These are phyloP conservation scores for Mythimna loreyi DNA, from an alignment of 2,888 invertebrate genomes.

Conservation along the genomic window DNA sequence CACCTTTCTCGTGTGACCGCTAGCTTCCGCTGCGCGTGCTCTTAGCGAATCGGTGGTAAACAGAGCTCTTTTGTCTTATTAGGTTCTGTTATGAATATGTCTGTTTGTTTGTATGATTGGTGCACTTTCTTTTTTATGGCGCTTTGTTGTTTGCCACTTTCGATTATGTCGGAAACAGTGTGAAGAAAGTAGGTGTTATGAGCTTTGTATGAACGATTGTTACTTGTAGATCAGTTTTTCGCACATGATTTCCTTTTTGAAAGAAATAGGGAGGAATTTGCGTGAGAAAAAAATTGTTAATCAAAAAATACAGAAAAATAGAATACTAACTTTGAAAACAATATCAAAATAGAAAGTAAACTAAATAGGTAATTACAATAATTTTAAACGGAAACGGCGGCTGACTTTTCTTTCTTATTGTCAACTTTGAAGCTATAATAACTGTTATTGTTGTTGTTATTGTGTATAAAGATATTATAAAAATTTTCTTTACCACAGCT, in stretches of 20 bases:
- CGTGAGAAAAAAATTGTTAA: too few relatives aligned
- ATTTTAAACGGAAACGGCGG: too few relatives aligned
- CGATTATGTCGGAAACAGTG: constrained; percentile 33
- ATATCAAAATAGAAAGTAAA: too few relatives aligned
- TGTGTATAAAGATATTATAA: too few relatives aligned
- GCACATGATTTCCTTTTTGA: background rate
- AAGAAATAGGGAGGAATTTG: background rate
- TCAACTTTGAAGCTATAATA: too few relatives aligned
- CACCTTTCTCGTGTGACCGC: constrained; percentile 62
- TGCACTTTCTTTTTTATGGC: constrained; percentile 58
- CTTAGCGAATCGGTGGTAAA: constrained; percentile 54
- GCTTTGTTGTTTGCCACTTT: constrained; percentile 57
- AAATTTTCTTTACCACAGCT: too few relatives aligned
- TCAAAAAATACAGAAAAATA: too few relatives aligned
- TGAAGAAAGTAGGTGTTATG: constrained; percentile 24
- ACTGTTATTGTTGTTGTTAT: too few relatives aligned
- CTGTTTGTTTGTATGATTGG: constrained; percentile 58
- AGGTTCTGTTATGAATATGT: constrained; percentile 53
- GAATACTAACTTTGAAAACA: too few relatives aligned
- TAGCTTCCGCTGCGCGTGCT: constrained; percentile 45
- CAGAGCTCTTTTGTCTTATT: constrained; percentile 56
- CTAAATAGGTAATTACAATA: too few relatives aligned
- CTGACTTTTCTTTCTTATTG: too few relatives aligned
- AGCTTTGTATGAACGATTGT: background rate
- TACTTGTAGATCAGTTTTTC: too few relatives aligned